Evolutionary conservation across 1,140 invertebrate genomes (phyloP).

Genomic region (Lepidurus packardi): DNA sequence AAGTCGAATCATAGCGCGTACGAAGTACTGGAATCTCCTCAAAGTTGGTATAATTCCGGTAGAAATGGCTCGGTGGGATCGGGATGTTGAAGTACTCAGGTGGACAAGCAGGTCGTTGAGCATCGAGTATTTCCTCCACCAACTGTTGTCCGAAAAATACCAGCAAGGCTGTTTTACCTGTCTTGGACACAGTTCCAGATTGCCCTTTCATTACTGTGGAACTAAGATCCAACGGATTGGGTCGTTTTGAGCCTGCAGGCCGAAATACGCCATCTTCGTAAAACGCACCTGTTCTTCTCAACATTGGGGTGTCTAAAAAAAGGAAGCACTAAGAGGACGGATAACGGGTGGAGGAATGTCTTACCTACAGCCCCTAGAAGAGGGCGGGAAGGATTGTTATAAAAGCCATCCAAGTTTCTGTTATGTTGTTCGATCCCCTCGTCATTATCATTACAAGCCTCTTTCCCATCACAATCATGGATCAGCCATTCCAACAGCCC

Average conservation of each 20-base stretch:
- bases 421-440: neutral
- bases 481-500: neutral
- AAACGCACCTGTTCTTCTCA: conserved; percentile 53
- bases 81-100: conserved; percentile 55
- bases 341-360: neutral
- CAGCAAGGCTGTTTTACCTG: conserved; percentile 58
- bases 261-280: conserved; percentile 60
- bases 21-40: conserved; percentile 49
- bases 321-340: neutral
- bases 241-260: conserved; percentile 47
- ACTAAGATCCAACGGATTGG: conserved; percentile 54
- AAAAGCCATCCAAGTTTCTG: conserved; percentile 55
- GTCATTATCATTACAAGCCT: neutral
- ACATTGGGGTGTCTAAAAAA: conserved; percentile 50
- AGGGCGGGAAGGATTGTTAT: conserved; percentile 57
- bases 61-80: conserved; percentile 48
- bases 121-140: conserved; percentile 59
- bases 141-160: conserved; percentile 64
- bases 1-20: conserved; percentile 48
- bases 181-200: conserved; percentile 47
- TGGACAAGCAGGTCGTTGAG: conserved; percentile 53
- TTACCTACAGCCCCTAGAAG: conserved; percentile 55
- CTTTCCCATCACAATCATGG: neutral
- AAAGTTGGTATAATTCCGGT: conserved; percentile 40
- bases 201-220: conserved; percentile 50